Evolutionary conservation across 2,113 vertebrate species (phyloP).

Genomic region (mouse (Mus musculus)): DNA sequence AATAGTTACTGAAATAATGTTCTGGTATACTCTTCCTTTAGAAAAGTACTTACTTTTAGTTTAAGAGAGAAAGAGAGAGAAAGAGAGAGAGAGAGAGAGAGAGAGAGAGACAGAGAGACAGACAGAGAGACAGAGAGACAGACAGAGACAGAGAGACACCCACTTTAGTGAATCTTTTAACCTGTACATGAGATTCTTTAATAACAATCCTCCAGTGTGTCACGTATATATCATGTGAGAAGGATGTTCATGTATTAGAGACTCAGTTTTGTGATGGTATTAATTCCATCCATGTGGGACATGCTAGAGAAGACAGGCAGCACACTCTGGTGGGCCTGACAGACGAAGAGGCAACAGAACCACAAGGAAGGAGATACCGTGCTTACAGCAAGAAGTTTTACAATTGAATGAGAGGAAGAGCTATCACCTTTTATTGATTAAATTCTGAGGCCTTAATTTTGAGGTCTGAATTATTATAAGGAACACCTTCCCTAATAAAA

Average conservation of each 20-base stretch:
- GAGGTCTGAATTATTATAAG: not conserved
- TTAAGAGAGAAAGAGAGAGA: not conserved
- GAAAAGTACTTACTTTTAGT: not conserved
- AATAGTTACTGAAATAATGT: conserved; percentile 41
- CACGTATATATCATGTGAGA: not conserved
- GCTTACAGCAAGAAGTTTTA: not conserved
- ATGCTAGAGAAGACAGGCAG: not conserved
- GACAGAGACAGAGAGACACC: not conserved
- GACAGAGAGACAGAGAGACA: no score
- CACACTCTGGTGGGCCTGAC: not conserved
- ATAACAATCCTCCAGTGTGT: not conserved
- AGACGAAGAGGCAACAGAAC: not conserved
- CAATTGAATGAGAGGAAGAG: not conserved
- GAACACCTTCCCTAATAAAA: not conserved
- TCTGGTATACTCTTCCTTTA: not conserved
- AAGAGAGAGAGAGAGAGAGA: no score
- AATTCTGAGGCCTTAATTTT: not conserved
- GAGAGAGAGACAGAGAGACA: no score
- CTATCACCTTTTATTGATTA: not conserved
- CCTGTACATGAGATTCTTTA: not conserved
- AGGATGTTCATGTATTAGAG: not conserved
- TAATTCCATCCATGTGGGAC: not conserved
- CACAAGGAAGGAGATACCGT: not conserved
- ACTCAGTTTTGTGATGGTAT: not conserved
- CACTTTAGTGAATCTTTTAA: not conserved